Percentiles rank a stretch among this genome's conserved stretches.
These are phyloP conservation scores for Anas georgica DNA, from an alignment of 2,797 vertebrate genomes.

Conservation along the genomic window DNA sequence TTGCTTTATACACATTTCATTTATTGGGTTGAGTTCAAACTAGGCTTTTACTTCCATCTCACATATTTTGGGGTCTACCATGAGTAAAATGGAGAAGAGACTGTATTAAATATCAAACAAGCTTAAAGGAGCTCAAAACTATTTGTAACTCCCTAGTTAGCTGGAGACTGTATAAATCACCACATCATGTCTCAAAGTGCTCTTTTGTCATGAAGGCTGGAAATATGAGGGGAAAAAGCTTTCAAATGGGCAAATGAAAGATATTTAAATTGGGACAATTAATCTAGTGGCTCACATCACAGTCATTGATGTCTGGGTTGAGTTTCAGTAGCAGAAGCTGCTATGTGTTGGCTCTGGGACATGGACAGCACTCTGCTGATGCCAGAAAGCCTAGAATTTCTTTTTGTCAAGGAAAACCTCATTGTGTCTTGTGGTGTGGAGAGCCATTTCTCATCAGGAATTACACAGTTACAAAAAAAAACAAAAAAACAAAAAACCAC, in stretches of 20 bases:
- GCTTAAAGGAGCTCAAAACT: neutral
- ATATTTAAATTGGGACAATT: neutral
- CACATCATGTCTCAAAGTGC: neutral
- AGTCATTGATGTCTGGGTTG: neutral
- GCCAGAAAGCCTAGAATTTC: neutral
- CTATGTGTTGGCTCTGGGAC: rapidly evolving
- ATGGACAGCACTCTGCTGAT: neutral
- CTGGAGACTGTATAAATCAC: neutral
- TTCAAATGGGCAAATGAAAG: neutral
- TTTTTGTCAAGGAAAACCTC: neutral
- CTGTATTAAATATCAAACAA: neutral
- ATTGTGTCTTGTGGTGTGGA: neutral
- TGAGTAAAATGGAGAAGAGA: neutral
- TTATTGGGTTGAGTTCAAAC: neutral
- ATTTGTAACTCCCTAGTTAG: neutral
- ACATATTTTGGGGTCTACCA: neutral
- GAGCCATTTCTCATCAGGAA: neutral
- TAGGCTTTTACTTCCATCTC: neutral
- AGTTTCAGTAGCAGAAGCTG: neutral
- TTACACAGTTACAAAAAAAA: neutral
- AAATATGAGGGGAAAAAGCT: neutral
- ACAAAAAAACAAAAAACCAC: too few relatives aligned
- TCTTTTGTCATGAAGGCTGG: neutral
- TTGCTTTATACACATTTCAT: neutral
- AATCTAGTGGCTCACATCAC: rapidly evolving